Base-by-base conservation (phyloP, 1,140 invertebrate genomes). In the Bombus sylvicola region DNA sequence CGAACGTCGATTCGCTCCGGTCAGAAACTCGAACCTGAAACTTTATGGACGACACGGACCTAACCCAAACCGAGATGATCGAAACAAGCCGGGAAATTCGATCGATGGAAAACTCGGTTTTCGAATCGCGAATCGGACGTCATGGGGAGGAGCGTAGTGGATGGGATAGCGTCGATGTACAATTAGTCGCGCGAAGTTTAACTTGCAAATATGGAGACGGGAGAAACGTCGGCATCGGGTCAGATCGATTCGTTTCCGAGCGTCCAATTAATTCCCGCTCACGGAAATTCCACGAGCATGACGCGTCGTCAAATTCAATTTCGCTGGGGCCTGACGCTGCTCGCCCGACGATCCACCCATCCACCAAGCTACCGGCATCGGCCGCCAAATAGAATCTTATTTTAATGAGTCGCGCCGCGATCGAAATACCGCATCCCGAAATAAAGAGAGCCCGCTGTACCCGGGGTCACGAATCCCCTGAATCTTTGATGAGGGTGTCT, bases 211-310 rank as follows among this genome's bases (percentile, higher is more conserved):
- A 84, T 57, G n/a, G 59, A 81, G 78, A 66, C 57, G 39, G 28
- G 28, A 85, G 68, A 25, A 28, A 34, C 18, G 31, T 28, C 47
- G 18, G 31, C 31, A 34, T 43, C 1, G 39, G 59, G 37, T 47
- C 68, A 31, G 34, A 80, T 81, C 83, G 83, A 85, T 81, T 85
- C 83, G 83, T 81, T 81, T 74, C 78, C 76, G 41, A 62, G 69
- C 83, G 68, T 85, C 83, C 84, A 85, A 81, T 85, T 85, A 85
- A 75, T 85, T 85, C 78, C 57, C 78, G 71, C 69, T 74, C 83
- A 64, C 83, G 78, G 76, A 85, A 81, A 80, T 85, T 79, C 82
- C 78, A 71, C 57, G 84, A 73, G 69, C 71, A 68, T 57, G 79
- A 85, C 84, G 79, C 79, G 71, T 66, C 59, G 79, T 81, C 71